Evolutionary conservation across 2,113 vertebrate species (phyloP).

Genomic region (Sebastes schlegelii): DNA sequence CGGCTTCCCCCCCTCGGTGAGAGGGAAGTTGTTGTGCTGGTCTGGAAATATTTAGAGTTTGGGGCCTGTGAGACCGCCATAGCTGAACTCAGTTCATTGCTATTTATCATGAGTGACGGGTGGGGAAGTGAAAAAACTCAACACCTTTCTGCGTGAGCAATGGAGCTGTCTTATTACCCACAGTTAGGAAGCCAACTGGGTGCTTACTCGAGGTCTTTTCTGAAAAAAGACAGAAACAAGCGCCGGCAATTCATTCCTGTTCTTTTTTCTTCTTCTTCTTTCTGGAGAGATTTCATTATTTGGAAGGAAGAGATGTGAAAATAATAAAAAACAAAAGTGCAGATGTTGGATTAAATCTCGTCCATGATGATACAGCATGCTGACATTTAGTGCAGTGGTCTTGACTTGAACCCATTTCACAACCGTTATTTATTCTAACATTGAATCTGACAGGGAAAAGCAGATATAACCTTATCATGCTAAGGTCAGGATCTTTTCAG

Average conservation of each 20-base stretch:
- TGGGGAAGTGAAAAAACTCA: conserved; percentile 32
- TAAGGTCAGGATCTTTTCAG: conserved; percentile 41
- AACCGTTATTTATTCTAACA: conserved; percentile 11
- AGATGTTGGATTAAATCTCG: conserved; percentile 46
- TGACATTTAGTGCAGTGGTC: conserved; percentile 45
- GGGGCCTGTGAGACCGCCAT: conserved; percentile 40
- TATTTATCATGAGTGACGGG: conserved; percentile 74
- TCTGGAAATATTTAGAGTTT: conserved; percentile 57
- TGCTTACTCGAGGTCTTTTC: conserved; percentile 50
- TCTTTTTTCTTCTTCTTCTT: conserved; percentile 21
- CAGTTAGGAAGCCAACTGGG: conserved; percentile 57
- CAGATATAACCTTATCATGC: conserved; percentile 33
- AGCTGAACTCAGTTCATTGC: conserved; percentile 60
- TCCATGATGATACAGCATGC: conserved; percentile 28
- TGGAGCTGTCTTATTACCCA: conserved; percentile 69
- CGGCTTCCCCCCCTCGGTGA: not conserved
- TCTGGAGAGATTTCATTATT: conserved; percentile 30
- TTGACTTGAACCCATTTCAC: conserved; percentile 36
- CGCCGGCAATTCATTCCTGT: conserved; percentile 15
- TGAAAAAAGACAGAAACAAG: conserved; percentile 45
- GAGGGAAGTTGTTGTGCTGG: conserved; percentile 16
- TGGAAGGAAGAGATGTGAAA: conserved; percentile 27
- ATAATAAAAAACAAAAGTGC: conserved; percentile 18
- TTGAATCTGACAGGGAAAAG: conserved; percentile 42
- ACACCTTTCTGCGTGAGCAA: conserved; percentile 69